Base-by-base conservation (phyloP, 2,113 vertebrate species). In the Myrmophylax atrothorax region DNA sequence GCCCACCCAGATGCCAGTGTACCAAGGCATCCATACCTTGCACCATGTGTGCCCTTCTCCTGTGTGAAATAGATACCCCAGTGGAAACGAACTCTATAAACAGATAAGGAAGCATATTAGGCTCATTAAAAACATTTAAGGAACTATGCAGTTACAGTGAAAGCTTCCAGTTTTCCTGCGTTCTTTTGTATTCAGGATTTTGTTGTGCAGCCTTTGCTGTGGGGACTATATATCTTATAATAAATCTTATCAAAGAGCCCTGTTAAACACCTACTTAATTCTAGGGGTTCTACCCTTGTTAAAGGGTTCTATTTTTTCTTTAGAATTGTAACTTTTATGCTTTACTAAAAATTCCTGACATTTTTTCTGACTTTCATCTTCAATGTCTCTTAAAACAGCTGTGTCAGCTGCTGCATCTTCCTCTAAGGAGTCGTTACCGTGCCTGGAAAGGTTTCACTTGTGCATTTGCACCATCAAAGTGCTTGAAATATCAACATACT, bases 371-470 rank as follows among this genome's bases (percentile, higher is more conserved):
- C 38, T 38, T 82, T 68, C 28, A 17, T 52, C 66, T 69, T 79
- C 66, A 46, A 6, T 13, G 7, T 68, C 62, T 87, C 84, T 72
- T 93, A 50, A 82, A 91, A 64, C 18, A 79, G 37, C 73, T 89
- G 44, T 0, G 0, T 80, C n/a, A 69, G 89, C 35, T 1, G 0
- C 83, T 25, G 33, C 75, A 59, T 72, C 1, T 0, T 93, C 23
- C 46, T 53, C 46, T 28, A 12, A 28, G 31, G 53, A 85, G 46
- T 29, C 26, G 44, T 52, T 68, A 42, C 46, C 1, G 1, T 35
- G 6, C 44, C 55, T 35, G 62, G 47, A 42, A 58, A 79, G 40
- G 33, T n/a, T 68, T 77, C 29, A 7, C 14, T 55, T 35, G 23
- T 64, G 55, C 66, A 40, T 75, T 68, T 80, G 38, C 46, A 73